phyloP scores from a whole-genome alignment of 2,113 vertebrate species.

The Nesoenas mayeri region DNA sequence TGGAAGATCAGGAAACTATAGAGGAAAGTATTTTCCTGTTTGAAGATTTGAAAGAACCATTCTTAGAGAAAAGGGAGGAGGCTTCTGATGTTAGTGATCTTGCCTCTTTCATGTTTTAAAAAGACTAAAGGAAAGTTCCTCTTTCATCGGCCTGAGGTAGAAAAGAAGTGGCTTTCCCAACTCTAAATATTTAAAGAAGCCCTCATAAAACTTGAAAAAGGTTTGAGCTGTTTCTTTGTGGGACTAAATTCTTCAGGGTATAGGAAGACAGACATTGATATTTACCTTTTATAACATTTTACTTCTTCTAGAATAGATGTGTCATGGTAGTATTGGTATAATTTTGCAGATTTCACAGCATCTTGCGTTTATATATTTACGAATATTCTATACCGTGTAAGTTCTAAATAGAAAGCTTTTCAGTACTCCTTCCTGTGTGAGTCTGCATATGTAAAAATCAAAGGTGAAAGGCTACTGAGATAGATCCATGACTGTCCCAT shows the following conservation, averaged over 20 bases:
- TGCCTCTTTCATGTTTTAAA: slow-evolving; percentile 57
- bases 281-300: slow-evolving; percentile 55
- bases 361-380: slow-evolving; percentile 30
- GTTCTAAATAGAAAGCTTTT: slow-evolving; percentile 17
- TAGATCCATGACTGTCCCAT: not conserved
- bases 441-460: not conserved
- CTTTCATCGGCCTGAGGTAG: slow-evolving; percentile 51
- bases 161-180: slow-evolving; percentile 35
- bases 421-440: not conserved
- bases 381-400: not conserved
- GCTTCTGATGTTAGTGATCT: slow-evolving; percentile 36
- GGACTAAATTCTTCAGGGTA: slow-evolving; percentile 33
- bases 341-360: slow-evolving; percentile 17
- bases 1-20: slow-evolving; percentile 13
- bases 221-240: slow-evolving; percentile 49
- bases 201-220: slow-evolving; percentile 48
- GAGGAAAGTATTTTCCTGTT: slow-evolving; percentile 29
- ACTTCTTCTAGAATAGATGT: slow-evolving; percentile 39
- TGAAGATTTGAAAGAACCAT: slow-evolving; percentile 49
- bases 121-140: slow-evolving; percentile 39
- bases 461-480: not conserved
- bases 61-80: slow-evolving; percentile 16
- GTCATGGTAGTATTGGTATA: not conserved
- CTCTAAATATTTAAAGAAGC: slow-evolving; percentile 74
- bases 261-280: slow-evolving; percentile 34